Base-by-base conservation (phyloP, 2,888 invertebrate genomes). In the Falcaria lacertinaria region DNA sequence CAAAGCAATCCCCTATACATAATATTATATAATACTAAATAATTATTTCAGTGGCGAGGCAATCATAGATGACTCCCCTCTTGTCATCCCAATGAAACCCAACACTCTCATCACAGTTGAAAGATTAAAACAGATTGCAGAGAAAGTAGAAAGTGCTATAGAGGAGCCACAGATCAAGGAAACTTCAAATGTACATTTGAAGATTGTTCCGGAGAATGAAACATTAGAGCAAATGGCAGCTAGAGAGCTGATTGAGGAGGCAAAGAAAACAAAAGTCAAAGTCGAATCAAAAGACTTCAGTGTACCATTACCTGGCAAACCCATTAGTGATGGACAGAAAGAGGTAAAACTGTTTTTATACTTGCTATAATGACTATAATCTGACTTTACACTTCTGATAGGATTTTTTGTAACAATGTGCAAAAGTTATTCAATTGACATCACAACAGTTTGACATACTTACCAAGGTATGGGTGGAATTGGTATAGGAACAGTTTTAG, bases 161-260 rank as follows among this genome's bases (percentile, higher is more conserved):
- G 89, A 90, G 52, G 88, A 91, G 34, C 79, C 89, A 37, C 89
- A 86, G 22, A 51, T 45, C 33, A 47, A 47, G 33, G 50, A 55
- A 16, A 53, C 57, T 41, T 45, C 48, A 0, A 22, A 42, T 4
- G 73, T 74, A 34, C 76, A 75, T 32, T 74, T 80, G 39, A 62
- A 74, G 13, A 52, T 41, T 6, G 22, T 37, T 36, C 49, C 65
- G 6, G 60, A 69, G 51, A 75, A 74, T 76, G 83, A 70, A 61
- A 74, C 78, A 0, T 45, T 87, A 16, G 95, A 96, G 45, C 92
- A 94, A 70, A 91, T 93, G 72, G 96, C 95, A 15, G 92, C 93
- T 0, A 88, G 92, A 48, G 95, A 96, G 80, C 80, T 96, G 25
- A 64, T 96, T 35, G 90, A 91, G 53, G 93, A 93, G 63, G 77